phyloP scores from a whole-genome alignment of 2,113 vertebrate species.

The Chaenogobius annularis region DNA sequence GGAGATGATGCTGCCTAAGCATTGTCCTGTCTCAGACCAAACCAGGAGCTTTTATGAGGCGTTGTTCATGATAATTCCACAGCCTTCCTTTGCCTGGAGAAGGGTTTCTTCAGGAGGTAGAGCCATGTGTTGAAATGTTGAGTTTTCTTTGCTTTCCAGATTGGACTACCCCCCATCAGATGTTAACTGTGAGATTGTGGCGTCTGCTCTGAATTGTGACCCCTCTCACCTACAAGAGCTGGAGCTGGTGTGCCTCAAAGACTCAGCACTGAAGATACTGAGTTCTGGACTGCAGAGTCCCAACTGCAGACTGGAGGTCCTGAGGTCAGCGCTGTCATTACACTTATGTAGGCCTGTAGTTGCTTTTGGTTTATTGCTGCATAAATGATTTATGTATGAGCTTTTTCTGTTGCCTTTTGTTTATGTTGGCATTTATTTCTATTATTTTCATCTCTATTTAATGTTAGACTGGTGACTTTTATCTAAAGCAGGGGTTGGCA shows the following conservation, averaged over 20 bases:
- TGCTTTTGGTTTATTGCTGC: no score
- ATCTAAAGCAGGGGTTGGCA: no score
- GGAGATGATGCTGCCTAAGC: no score
- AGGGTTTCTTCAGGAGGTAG: neutral
- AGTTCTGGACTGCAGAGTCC: slow-evolving; percentile 2
- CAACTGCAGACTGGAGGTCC: neutral
- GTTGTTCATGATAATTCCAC: no score
- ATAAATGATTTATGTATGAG: no score
- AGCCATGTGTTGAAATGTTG: neutral
- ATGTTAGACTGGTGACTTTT: no score
- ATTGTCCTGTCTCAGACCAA: no score
- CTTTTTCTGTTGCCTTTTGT: no score
- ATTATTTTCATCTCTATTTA: no score
- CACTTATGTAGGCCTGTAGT: neutral
- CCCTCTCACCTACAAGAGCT: slow-evolving; percentile 1
- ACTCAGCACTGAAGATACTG: neutral
- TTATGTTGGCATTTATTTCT: no score
- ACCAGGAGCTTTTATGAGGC: no score
- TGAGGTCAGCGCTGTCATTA: neutral
- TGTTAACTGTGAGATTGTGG: slow-evolving; percentile 1
- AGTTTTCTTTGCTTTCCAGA: neutral
- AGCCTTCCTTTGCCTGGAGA: neutral
- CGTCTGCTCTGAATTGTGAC: neutral
- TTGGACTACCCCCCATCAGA: neutral
- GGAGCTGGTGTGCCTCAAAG: neutral